phyloP scores from a whole-genome alignment of 2,888 invertebrate genomes.

The Clunio marinus region DNA sequence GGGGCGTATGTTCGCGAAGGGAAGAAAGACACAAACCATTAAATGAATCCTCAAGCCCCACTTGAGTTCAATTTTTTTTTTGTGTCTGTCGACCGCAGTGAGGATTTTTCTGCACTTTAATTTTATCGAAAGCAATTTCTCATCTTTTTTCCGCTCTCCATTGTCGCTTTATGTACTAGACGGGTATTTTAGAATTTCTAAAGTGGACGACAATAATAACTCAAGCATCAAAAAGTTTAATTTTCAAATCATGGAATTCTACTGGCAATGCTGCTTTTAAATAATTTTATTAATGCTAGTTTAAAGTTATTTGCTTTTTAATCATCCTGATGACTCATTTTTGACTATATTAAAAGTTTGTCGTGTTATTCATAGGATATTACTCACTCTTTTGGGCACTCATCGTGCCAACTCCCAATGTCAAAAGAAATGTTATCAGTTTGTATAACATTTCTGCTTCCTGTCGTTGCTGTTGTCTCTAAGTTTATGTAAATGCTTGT shows the following conservation, averaged over 20 bases:
- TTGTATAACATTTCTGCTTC: background rate
- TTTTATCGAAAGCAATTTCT: slow-evolving; percentile 32
- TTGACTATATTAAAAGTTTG: too few species aligned
- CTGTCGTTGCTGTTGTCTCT: background rate
- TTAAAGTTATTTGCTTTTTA: too few species aligned
- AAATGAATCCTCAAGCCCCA: background rate
- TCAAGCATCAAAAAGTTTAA: slow-evolving; percentile 21
- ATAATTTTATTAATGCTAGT: too few species aligned
- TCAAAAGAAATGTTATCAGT: background rate
- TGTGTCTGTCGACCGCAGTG: background rate
- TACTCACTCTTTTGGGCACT: background rate
- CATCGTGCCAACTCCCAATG: background rate
- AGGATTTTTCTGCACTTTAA: slow-evolving; percentile 1
- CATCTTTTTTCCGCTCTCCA: background rate
- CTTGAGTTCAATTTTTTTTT: background rate
- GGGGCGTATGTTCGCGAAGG: slow-evolving; percentile 7
- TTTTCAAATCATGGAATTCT: too few species aligned
- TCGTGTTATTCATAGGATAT: too few species aligned
- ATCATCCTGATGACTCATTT: too few species aligned
- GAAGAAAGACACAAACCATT: background rate
- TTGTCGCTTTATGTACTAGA: background rate
- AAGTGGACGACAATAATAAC: slow-evolving; percentile 19
- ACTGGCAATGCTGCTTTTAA: too few species aligned
- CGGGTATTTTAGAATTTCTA: background rate
- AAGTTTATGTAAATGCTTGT: too few species aligned